Conservation (phyloP, 2,113 vertebrate species). For the Pelecanus crispus region DNA sequence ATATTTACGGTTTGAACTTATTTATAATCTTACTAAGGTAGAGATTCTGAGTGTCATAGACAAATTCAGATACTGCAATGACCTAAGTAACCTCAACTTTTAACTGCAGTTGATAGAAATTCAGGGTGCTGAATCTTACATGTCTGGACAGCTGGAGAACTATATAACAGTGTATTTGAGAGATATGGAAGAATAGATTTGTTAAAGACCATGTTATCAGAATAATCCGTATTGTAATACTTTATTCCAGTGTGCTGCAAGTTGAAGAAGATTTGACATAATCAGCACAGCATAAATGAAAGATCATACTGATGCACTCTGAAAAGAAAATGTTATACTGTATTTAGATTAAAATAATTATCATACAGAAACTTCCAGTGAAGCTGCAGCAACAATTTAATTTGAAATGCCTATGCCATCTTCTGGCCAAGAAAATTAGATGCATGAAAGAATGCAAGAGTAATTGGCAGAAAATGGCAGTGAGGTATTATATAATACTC, state of each 20-base stretch:
- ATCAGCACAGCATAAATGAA: constrained; percentile 1
- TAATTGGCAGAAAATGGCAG: neutral
- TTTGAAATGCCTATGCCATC: constrained; percentile 54
- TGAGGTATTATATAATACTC: neutral
- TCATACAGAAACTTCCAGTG: neutral
- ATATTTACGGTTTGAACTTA: neutral
- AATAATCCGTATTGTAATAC: neutral
- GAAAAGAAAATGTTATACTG: neutral
- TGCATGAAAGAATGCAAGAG: neutral
- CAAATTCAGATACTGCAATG: neutral
- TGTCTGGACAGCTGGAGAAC: neutral
- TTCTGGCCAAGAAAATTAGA: constrained; percentile 38
- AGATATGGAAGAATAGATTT: neutral
- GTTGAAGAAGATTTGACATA: neutral
- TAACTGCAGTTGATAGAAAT: neutral
- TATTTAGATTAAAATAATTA: neutral
- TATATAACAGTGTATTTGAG: neutral
- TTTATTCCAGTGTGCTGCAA: neutral
- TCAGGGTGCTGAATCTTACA: neutral
- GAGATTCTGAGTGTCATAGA: neutral
- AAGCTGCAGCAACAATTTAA: constrained; percentile 10
- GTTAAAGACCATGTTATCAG: neutral
- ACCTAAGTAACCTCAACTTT: neutral
- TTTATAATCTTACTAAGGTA: neutral
- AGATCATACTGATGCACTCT: neutral